Evolutionary conservation across 2,888 invertebrate species (phyloP), one percentile per base, ranked within the genome.

Genomic region (Stratiomys singularior): DNA sequence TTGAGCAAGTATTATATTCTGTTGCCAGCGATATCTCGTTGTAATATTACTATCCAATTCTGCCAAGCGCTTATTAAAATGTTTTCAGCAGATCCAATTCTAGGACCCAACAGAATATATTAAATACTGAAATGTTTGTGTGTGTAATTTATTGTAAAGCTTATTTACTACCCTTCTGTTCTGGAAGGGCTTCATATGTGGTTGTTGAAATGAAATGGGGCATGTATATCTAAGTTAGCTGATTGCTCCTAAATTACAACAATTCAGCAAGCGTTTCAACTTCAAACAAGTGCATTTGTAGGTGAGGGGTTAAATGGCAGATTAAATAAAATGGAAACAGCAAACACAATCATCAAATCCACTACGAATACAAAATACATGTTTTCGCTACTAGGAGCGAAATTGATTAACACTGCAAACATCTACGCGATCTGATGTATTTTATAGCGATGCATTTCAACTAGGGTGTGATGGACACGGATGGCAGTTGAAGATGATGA

Each of bases 401-500:
- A 44, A 18, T n/a, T 21, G 37, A 37, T 30, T 15, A 66, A 37
- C n/a, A 25, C 27, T 18, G 37, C 66, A 66, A 66, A 66, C n/a
- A 66, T 66, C 66, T 66, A 66, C 37, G 27, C 37, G 21, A 15
- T 18, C 7, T 52, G 21, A 66, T 18, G 9, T 37, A 27, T 18
- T 52, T 47, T 60, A 69, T 27, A 67, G 63, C n/a, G 52, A 78
- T 78, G 76, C 78, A 78, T 46, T 60, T 21, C 21, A 69, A 30
- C 63, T 78, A 25, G 37, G 46, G 56, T 11, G 23, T 13, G n/a
- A 28, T 52, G 23, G 23, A 44, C 9, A 46, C 44, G 44, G 58
- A 77, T 71, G 69, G 60, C 46, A 44, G 52, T 37, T 78, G 69
- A 63, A 60, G 69, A 69, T 78, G 78, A 78, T 78, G 46, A 63